These are phyloP conservation scores for Lordiphosa andalusiaca DNA, from an alignment of 2,888 invertebrate genomes.

Conservation along the genomic window DNA sequence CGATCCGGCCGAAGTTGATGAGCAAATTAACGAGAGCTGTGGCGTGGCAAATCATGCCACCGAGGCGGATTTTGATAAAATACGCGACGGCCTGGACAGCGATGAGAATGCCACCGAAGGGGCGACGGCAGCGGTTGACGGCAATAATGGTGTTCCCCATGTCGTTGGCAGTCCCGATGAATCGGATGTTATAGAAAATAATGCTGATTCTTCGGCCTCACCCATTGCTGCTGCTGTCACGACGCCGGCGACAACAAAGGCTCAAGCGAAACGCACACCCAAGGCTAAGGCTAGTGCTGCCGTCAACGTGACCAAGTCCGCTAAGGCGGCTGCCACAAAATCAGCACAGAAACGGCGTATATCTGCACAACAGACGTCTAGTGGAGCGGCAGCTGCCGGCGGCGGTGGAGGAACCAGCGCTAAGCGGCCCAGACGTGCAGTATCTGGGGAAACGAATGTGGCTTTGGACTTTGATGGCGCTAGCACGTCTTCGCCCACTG, in stretches of 20 bases:
- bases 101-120: slow-evolving; percentile 51
- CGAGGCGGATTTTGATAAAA: slow-evolving; percentile 87
- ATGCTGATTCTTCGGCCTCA: slow-evolving; percentile 40
- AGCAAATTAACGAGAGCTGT: slow-evolving; percentile 70
- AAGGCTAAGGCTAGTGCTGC: slow-evolving; percentile 73
- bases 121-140: slow-evolving; percentile 18
- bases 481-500: slow-evolving; percentile 56
- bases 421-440: slow-evolving; percentile 80
- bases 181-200: slow-evolving; percentile 43
- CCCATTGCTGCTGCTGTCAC: slow-evolving; percentile 19
- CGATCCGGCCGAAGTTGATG: slow-evolving; percentile 82
- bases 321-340: slow-evolving; percentile 57
- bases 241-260: slow-evolving; percentile 44
- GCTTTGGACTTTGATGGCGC: slow-evolving; percentile 58
- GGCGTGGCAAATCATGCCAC: slow-evolving; percentile 80
- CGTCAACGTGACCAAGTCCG: slow-evolving; percentile 58
- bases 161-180: slow-evolving; percentile 66
- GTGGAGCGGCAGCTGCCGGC: slow-evolving; percentile 31
- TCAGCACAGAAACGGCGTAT: slow-evolving; percentile 60
- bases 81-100: slow-evolving; percentile 82
- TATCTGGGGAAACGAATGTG: slow-evolving; percentile 80
- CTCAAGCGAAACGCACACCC: slow-evolving; percentile 68
- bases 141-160: slow-evolving; percentile 61
- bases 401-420: slow-evolving; percentile 31
- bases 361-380: slow-evolving; percentile 54